Conservation (phyloP, 2,113 vertebrate species). For the Sapajus apella region DNA sequence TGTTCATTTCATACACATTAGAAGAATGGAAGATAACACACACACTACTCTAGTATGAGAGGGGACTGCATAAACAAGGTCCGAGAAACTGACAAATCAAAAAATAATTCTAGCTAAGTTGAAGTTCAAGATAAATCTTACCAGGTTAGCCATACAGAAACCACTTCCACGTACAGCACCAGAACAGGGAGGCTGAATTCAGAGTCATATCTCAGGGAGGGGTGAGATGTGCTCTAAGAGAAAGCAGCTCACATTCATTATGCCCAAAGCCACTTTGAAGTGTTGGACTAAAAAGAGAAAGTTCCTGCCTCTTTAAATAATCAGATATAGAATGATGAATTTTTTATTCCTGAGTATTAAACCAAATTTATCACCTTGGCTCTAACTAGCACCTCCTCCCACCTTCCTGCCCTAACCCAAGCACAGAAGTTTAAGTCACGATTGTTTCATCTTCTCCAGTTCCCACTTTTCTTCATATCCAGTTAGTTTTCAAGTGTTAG, state of each 20-base stretch:
- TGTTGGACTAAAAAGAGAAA: conserved; percentile 66
- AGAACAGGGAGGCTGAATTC: conserved; percentile 8
- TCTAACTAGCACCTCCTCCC: background rate
- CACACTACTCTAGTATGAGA: background rate
- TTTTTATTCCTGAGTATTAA: conserved; percentile 57
- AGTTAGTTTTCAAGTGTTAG: background rate
- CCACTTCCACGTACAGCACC: background rate
- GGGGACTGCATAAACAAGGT: background rate
- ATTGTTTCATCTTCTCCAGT: background rate
- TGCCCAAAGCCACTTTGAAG: conserved; percentile 78
- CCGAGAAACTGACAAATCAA: background rate
- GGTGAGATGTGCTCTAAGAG: conserved; percentile 50
- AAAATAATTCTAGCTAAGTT: conserved; percentile 10
- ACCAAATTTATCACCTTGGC: background rate
- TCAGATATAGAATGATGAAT: conserved; percentile 46
- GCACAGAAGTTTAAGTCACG: background rate
- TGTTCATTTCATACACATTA: background rate
- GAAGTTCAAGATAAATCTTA: conserved; percentile 12
- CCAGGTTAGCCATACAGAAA: background rate
- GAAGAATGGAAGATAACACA: background rate
- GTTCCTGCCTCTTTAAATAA: conserved; percentile 60
- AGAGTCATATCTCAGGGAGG: conserved; percentile 10
- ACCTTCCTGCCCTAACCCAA: background rate
- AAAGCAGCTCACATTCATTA: conserved; percentile 45
- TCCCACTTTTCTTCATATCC: background rate